phyloP scores from a whole-genome alignment of 2,797 vertebrate genomes.

The Picus viridis region DNA sequence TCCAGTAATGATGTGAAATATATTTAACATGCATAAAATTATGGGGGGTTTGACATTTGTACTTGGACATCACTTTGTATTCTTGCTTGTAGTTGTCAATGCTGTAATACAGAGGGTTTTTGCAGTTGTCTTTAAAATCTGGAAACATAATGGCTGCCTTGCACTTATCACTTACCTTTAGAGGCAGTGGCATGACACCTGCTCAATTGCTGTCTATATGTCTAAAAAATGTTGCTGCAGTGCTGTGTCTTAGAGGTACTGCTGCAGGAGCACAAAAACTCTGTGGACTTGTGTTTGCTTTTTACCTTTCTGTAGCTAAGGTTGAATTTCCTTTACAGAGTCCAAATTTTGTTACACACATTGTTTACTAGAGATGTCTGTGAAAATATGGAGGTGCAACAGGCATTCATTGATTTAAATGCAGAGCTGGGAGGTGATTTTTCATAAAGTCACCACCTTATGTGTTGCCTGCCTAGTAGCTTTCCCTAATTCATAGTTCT shows the following conservation, averaged over 20 bases:
- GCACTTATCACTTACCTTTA: background rate
- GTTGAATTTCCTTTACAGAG: background rate
- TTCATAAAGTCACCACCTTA: background rate
- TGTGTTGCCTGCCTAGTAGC: background rate
- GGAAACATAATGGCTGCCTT: background rate
- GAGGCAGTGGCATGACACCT: conserved; percentile 18
- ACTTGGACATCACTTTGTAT: background rate
- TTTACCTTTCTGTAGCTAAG: background rate
- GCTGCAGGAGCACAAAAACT: background rate
- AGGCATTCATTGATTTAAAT: background rate
- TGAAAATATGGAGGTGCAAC: background rate
- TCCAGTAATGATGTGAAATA: rapidly evolving
- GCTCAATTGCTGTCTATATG: background rate
- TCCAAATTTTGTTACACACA: background rate
- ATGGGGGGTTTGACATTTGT: rapidly evolving
- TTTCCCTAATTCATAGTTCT: background rate
- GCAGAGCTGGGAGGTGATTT: background rate
- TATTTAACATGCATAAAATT: rapidly evolving
- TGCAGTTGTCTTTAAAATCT: background rate
- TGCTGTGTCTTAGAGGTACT: background rate
- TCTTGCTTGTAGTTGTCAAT: rapidly evolving
- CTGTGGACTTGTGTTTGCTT: background rate
- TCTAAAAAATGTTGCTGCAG: background rate
- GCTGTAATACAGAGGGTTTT: background rate
- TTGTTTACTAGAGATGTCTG: background rate